A percentile compares a stretch with the other conserved stretches of the same genome.
Conservation (phyloP, 2,113 vertebrate genomes). For the Callorhinus ursinus region DNA sequence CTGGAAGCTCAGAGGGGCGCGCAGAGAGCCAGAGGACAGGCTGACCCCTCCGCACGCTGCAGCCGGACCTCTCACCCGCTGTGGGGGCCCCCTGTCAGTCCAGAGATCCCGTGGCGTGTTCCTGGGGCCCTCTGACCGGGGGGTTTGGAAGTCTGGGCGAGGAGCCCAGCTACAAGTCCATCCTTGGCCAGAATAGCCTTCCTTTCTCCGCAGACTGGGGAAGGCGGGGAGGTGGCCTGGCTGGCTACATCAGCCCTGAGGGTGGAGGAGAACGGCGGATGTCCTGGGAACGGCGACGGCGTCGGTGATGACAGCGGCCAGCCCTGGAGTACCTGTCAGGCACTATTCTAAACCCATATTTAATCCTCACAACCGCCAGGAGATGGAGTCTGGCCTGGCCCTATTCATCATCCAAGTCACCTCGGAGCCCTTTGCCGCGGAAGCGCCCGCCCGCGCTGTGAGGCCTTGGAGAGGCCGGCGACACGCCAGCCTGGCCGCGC, state of each 20-base stretch:
- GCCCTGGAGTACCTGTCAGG: neutral
- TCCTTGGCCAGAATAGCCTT: neutral
- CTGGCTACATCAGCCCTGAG: neutral
- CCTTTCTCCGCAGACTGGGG: neutral
- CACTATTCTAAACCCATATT: neutral
- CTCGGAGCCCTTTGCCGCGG: neutral
- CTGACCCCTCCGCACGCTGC: neutral
- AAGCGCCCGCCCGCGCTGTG: neutral
- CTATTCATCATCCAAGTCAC: neutral
- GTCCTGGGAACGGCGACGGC: neutral
- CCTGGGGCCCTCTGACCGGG: too few relatives aligned
- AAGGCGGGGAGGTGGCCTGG: rapidly evolving
- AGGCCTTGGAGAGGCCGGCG: neutral
- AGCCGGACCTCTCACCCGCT: neutral
- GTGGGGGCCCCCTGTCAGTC: neutral
- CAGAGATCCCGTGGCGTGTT: neutral
- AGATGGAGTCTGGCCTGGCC: neutral
- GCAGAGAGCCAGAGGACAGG: neutral
- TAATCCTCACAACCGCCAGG: neutral
- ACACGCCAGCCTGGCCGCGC: neutral
- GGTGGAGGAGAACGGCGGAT: neutral
- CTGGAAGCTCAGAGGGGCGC: neutral
- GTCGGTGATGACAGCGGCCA: rapidly evolving
- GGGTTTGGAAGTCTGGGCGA: neutral
- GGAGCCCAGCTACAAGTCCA: neutral